phyloP scores from a whole-genome alignment of 2,113 vertebrate species.

The Candoia aspera region DNA sequence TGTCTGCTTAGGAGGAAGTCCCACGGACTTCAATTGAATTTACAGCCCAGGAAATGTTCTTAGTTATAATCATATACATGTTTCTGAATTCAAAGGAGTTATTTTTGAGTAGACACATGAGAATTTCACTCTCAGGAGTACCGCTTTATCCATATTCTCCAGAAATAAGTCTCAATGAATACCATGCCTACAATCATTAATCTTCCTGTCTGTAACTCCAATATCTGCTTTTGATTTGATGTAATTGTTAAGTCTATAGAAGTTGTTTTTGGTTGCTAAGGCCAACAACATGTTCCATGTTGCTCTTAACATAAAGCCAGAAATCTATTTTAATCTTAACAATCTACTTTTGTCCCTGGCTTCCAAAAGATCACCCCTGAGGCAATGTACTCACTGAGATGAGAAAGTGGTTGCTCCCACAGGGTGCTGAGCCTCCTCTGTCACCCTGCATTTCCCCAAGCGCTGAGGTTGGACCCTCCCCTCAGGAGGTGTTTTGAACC shows the following conservation, averaged over 20 bases:
- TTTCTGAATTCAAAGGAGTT: neutral
- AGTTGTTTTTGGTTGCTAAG: neutral
- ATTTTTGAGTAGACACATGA: neutral
- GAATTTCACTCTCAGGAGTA: neutral
- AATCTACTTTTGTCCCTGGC: neutral
- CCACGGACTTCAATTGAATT: neutral
- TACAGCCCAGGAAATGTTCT: neutral
- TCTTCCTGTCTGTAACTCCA: neutral
- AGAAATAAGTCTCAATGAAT: neutral
- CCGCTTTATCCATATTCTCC: neutral
- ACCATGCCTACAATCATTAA: neutral
- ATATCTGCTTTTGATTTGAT: neutral
- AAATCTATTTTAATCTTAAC: neutral
- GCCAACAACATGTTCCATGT: neutral
- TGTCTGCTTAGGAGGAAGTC: neutral
- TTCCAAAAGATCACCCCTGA: neutral
- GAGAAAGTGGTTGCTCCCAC: neutral
- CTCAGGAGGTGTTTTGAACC: neutral
- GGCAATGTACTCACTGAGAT: neutral
- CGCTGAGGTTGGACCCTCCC: neutral
- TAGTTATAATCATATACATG: neutral
- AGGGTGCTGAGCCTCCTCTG: neutral
- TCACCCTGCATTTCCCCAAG: no score
- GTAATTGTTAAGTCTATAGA: neutral
- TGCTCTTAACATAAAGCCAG: neutral